Base-by-base conservation (phyloP, 2,797 vertebrate genomes). In the Bucorvus abyssinicus region DNA sequence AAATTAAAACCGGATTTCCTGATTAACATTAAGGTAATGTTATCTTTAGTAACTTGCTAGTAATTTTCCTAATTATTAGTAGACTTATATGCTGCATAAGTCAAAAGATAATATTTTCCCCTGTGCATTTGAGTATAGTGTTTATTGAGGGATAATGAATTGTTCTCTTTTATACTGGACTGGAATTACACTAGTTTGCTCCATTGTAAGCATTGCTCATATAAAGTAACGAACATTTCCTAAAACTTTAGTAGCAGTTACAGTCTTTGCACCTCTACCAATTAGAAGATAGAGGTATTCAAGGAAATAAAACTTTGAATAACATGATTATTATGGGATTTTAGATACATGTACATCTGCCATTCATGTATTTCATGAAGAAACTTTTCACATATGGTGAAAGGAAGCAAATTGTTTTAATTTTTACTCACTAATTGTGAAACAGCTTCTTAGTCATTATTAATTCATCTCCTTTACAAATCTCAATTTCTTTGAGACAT, bases 21-120 rank as follows among this genome's bases (percentile, higher is more conserved):
- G 96, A 99, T 99, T 95, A 99, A 99, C 96, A 99, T 99, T 91
- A 99, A 99, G 99, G 99, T 99, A 98, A 97, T 89, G 24, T 56
- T 8, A 42, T 38, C 34, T 84, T 92, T 45, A 59, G 47, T 76
- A 74, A 78, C 65, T 91, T 92, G 49, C 36, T 82, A 50, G 12
- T 77, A 12, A 67, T 71, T 77, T 83, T 87, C 15, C 40, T 87
- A 63, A 64, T 85, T 93, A 71, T 56, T 84, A 40, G 36, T 73
- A 63, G 44, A 42, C 17, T 85, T 12, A 20, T 60, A 50, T 75
- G 42, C 30, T 87, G 2, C 19, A 11, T 79, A 64, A 29, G 24
- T 57, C 16, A 70, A 84, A 64, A 76, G 56, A 38, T 24, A 64
- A 3, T 56, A 20, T 69, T 94, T 97, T 90, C 21, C 5, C 45